phyloP scores from a whole-genome alignment of 2,888 invertebrate genomes.

The Chydorus sphaericus region DNA sequence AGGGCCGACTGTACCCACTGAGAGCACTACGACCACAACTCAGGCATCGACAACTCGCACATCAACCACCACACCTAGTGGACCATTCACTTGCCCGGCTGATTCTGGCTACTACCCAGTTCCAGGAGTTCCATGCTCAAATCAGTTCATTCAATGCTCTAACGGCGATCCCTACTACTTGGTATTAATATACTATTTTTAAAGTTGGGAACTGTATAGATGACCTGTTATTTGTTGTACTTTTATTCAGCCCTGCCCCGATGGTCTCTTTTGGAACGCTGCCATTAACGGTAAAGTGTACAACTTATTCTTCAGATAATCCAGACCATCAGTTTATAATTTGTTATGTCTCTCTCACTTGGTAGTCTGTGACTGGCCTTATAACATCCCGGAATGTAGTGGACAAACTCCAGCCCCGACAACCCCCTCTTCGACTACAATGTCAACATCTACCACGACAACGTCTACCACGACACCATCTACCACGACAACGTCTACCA shows the following conservation, averaged over 20 bases:
- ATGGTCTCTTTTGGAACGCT: not conserved
- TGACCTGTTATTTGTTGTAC: not conserved
- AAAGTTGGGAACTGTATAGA: not conserved
- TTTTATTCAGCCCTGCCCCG: not conserved
- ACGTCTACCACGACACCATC: too few species aligned
- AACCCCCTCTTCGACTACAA: too few species aligned
- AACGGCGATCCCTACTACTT: not conserved
- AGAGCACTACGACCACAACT: not conserved
- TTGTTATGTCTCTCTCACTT: not conserved
- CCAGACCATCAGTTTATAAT: not conserved
- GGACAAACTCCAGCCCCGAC: too few species aligned
- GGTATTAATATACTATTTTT: not conserved
- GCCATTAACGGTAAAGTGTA: not conserved
- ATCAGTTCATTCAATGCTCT: not conserved
- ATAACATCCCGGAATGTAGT: not conserved
- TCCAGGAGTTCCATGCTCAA: not conserved
- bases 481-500: too few species aligned
- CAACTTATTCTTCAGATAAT: not conserved
- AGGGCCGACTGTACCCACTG: too few species aligned
- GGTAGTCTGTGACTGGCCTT: not conserved
- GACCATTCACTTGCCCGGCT: not conserved
- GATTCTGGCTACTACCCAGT: not conserved
- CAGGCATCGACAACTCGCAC: not conserved
- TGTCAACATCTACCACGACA: too few species aligned
- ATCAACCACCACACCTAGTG: not conserved